A percentile compares a stretch with the other conserved stretches of the same genome.
Evolutionary conservation across 2,113 vertebrate genomes (phyloP).

Genomic region (Neoarius graeffei): DNA sequence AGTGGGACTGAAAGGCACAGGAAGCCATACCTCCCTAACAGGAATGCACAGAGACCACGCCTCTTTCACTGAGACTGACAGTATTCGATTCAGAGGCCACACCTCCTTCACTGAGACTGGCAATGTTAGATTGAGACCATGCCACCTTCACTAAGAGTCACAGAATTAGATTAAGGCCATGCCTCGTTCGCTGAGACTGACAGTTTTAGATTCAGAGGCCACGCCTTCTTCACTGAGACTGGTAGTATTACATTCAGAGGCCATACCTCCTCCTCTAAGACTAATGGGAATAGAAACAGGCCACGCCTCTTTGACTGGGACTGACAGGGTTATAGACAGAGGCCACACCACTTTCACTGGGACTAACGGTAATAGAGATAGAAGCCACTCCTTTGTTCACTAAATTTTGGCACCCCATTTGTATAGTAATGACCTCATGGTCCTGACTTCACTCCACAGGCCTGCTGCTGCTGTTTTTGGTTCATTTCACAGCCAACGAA

Average conservation of each 20-base stretch:
- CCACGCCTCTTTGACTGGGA: neutral
- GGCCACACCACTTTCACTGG: neutral
- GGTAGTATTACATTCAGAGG: neutral
- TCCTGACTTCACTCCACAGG: neutral
- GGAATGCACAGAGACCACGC: neutral
- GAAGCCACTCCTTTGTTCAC: neutral
- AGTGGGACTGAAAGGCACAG: no score
- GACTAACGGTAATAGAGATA: neutral
- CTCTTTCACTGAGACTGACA: neutral
- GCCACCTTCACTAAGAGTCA: neutral
- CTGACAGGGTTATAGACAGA: neutral
- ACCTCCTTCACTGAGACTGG: neutral
- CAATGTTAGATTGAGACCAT: neutral
- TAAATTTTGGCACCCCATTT: neutral
- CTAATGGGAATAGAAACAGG: neutral
- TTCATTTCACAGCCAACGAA: neutral
- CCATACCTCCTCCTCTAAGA: neutral
- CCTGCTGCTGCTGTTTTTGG: neutral
- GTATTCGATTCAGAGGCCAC: neutral
- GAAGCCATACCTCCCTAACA: neutral
- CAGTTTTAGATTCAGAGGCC: neutral
- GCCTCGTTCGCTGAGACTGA: neutral
- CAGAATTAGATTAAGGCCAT: neutral
- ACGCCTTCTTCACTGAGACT: neutral
- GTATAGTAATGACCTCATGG: neutral